phyloP scores from a whole-genome alignment of 92 coral and sea anemone genomes.

The Parazoanthus darwini region DNA sequence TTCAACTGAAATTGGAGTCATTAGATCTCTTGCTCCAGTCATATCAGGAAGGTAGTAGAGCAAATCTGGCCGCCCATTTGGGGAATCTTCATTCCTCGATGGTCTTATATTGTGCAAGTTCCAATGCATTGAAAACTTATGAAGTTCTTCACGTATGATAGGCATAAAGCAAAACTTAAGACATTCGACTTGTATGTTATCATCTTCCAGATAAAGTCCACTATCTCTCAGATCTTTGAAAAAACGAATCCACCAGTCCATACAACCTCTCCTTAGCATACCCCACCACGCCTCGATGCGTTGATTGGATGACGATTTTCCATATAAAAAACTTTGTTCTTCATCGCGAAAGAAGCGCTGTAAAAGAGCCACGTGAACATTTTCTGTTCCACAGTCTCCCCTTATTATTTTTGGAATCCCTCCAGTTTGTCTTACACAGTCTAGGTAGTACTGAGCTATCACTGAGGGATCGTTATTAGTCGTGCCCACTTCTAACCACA shows the following conservation, averaged over 20 bases:
- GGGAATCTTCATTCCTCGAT: slow-evolving; percentile 20
- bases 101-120: slow-evolving; percentile 30
- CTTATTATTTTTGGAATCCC: slow-evolving; percentile 32
- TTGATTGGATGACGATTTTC: slow-evolving; percentile 37
- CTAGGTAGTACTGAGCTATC: too few species aligned
- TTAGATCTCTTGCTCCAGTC: slow-evolving; percentile 22
- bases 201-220: slow-evolving; percentile 27
- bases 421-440: too few species aligned
- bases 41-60: slow-evolving; percentile 34
- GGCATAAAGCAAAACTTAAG: slow-evolving; percentile 37
- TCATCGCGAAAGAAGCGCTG: slow-evolving; percentile 38
- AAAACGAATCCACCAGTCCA: slow-evolving; percentile 37
- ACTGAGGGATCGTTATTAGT: too few species aligned
- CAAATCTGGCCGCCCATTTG: slow-evolving; percentile 39
- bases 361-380: slow-evolving; percentile 32
- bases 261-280: slow-evolving; percentile 32
- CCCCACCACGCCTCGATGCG: slow-evolving; percentile 51
- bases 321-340: slow-evolving; percentile 47
- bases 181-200: slow-evolving; percentile 34
- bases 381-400: slow-evolving; percentile 56
- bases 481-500: too few species aligned
- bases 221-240: slow-evolving; percentile 36
- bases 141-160: slow-evolving; percentile 28
- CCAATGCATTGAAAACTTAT: slow-evolving; percentile 18
- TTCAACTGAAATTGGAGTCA: slow-evolving; percentile 26